These are phyloP conservation scores for Digitonthophagus gazella DNA, from an alignment of 2,888 invertebrate genomes.

Conservation along the genomic window DNA sequence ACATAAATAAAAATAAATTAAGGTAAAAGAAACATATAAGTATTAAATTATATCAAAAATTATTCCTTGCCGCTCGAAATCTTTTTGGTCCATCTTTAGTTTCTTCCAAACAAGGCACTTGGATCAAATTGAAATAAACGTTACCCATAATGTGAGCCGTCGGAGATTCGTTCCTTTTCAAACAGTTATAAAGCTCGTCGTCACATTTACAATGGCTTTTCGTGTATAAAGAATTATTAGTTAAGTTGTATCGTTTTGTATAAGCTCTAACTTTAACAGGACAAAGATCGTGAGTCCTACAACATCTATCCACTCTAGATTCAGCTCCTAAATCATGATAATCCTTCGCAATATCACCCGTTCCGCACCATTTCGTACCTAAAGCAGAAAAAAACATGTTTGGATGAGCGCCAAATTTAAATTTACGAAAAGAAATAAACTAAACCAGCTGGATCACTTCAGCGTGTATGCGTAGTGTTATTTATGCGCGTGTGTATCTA, in stretches of 20 bases:
- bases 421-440: neutral
- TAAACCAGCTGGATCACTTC: no score
- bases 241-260: slow-evolving; percentile 73
- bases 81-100: slow-evolving; percentile 46
- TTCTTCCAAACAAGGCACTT: slow-evolving; percentile 71
- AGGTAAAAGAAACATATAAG: neutral
- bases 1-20: neutral
- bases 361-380: slow-evolving; percentile 94
- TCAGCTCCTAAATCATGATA: slow-evolving; percentile 83
- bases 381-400: slow-evolving; percentile 34
- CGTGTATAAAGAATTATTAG: slow-evolving; percentile 80
- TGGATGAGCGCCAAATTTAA: neutral
- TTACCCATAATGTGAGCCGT: slow-evolving; percentile 76
- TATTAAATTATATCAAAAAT: slow-evolving; percentile 49
- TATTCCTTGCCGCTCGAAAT: slow-evolving; percentile 56
- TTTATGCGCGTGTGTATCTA: neutral
- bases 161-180: slow-evolving; percentile 71
- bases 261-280: slow-evolving; percentile 75
- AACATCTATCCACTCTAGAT: slow-evolving; percentile 74
- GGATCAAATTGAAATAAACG: slow-evolving; percentile 81
- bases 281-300: slow-evolving; percentile 87
- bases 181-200: slow-evolving; percentile 75
- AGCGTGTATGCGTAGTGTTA: no score
- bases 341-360: slow-evolving; percentile 80
- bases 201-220: slow-evolving; percentile 91